Conservation (phyloP, 2,113 vertebrate genomes). For the Chiloscyllium plagiosum region DNA sequence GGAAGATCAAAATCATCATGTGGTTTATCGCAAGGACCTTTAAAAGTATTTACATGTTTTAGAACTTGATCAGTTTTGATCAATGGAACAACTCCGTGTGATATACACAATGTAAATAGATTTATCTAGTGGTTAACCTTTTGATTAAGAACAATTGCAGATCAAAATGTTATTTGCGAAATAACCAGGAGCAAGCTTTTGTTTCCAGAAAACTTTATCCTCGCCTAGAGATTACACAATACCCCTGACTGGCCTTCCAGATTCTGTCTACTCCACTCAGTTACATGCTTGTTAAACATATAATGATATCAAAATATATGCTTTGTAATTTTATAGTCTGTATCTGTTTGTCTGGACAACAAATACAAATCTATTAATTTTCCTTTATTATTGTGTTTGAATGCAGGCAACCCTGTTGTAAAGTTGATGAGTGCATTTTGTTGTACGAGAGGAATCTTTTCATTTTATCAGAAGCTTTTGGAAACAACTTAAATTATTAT, state of each 20-base stretch:
- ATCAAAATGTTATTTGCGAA: neutral
- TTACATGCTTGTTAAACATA: slow-evolving; percentile 25
- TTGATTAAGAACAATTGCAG: neutral
- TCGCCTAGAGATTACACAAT: neutral
- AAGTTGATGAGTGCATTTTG: neutral
- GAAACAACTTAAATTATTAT: neutral
- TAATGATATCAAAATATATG: slow-evolving; percentile 24
- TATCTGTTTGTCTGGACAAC: neutral
- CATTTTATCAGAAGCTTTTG: neutral
- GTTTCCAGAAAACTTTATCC: neutral
- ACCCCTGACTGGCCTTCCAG: neutral
- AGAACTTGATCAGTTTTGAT: neutral
- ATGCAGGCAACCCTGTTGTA: neutral
- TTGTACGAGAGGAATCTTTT: neutral
- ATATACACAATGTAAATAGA: neutral
- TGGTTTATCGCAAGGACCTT: neutral
- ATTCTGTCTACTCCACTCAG: neutral
- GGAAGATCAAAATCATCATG: neutral
- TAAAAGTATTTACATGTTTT: neutral
- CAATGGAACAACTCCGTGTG: neutral
- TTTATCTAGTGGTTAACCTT: neutral
- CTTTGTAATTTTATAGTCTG: neutral
- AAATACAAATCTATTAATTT: slow-evolving; percentile 31
- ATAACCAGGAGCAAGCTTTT: neutral
- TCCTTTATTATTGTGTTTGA: neutral